Percentiles rank a stretch among this genome's conserved stretches.
These are phyloP conservation scores for Atopsyche davidsoni DNA, from an alignment of 1,140 invertebrate species.

Conservation along the genomic window DNA sequence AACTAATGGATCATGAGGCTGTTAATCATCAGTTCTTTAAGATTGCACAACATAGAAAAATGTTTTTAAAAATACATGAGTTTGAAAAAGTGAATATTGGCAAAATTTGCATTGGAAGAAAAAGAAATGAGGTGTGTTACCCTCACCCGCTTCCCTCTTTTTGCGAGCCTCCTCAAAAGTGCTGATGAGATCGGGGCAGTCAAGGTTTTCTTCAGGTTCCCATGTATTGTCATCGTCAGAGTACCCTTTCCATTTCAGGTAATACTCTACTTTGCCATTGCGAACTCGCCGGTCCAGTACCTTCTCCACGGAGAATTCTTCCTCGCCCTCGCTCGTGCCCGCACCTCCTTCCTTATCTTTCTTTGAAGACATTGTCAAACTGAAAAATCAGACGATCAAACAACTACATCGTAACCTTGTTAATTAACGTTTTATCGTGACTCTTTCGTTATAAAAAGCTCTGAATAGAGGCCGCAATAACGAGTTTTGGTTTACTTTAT, in stretches of 20 bases:
- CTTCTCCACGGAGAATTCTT: slow-evolving; percentile 88
- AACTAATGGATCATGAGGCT: too few species aligned
- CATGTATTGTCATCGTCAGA: slow-evolving; percentile 76
- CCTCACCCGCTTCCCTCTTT: slow-evolving; percentile 59
- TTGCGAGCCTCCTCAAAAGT: slow-evolving; percentile 81
- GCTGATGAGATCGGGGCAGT: slow-evolving; percentile 87
- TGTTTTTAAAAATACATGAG: too few species aligned
- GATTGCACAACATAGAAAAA: too few species aligned
- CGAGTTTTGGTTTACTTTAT: too few species aligned
- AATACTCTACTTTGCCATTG: slow-evolving; percentile 83
- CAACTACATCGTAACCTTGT: too few species aligned
- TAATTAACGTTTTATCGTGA: too few species aligned
- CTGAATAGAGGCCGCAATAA: too few species aligned
- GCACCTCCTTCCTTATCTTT: slow-evolving; percentile 29
- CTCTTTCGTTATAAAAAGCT: too few species aligned
- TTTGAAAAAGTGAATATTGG: too few species aligned
- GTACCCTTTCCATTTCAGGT: slow-evolving; percentile 90
- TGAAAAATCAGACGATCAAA: not conserved
- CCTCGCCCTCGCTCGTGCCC: slow-evolving; percentile 56
- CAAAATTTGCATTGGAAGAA: not conserved
- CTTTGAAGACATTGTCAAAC: slow-evolving; percentile 6
- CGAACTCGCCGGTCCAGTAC: slow-evolving; percentile 76
- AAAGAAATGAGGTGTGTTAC: slow-evolving; percentile 5
- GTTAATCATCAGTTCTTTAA: too few species aligned
- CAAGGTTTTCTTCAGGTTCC: slow-evolving; percentile 88